These are phyloP conservation scores for Oreochromis mossambicus DNA, from an alignment of 2,797 vertebrate genomes.

Conservation along the genomic window DNA sequence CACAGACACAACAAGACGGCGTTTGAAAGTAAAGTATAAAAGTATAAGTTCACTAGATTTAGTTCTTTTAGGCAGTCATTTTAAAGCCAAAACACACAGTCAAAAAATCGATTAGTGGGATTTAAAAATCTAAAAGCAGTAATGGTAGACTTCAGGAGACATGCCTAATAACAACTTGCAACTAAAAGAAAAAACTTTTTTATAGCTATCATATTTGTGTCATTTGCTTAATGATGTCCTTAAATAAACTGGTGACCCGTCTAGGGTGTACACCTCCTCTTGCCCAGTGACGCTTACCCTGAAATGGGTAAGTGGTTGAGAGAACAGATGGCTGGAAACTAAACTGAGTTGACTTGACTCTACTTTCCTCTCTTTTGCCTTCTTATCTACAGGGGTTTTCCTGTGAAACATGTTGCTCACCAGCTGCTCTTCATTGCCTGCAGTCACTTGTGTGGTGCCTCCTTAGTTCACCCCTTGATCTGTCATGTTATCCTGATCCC, in stretches of 20 bases:
- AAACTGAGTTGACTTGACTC: neutral
- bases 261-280: neutral
- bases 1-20: neutral
- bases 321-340: neutral
- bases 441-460: slow-evolving; percentile 41
- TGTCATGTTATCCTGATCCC: slow-evolving; percentile 26
- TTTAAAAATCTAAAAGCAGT: neutral
- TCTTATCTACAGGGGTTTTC: neutral
- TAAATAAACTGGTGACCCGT: neutral
- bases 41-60: neutral
- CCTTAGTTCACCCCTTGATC: slow-evolving; percentile 49
- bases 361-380: neutral
- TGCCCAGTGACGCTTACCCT: neutral
- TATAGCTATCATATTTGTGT: neutral
- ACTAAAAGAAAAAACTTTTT: neutral
- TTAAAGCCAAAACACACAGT: neutral
- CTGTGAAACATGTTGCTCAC: slow-evolving; percentile 29
- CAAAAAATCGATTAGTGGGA: neutral
- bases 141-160: neutral
- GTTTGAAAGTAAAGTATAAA: neutral
- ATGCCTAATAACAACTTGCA: neutral
- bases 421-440: slow-evolving; percentile 44
- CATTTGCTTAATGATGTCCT: neutral
- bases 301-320: neutral
- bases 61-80: neutral